Percentiles rank a stretch among this genome's conserved stretches.
Conservation (phyloP, 2,797 vertebrate species). For the Botia almorhae region DNA sequence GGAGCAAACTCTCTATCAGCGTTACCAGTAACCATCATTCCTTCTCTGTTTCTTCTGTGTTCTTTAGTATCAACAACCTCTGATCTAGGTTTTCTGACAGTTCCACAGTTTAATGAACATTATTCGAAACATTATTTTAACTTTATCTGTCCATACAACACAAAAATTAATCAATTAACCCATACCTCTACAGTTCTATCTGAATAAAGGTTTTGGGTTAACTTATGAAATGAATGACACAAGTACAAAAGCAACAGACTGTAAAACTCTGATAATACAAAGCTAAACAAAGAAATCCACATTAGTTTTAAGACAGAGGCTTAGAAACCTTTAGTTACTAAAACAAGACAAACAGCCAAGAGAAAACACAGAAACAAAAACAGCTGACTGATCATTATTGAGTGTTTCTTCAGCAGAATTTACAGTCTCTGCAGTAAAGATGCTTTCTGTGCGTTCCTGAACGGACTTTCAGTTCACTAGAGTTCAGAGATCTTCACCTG, state of each 20-base stretch:
- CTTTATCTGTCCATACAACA: background rate
- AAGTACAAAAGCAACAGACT: background rate
- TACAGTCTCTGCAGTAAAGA: no score
- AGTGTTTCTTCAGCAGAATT: no score
- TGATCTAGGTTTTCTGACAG: no score
- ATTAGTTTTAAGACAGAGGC: slow-evolving; percentile 16
- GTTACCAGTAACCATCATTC: slow-evolving; percentile 31
- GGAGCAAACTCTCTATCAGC: slow-evolving; percentile 26
- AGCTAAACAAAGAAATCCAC: background rate
- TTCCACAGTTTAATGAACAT: no score
- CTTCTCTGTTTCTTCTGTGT: background rate
- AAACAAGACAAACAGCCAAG: slow-evolving; percentile 7
- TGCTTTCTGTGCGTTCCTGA: no score
- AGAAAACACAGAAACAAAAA: slow-evolving; percentile 4
- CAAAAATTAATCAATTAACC: no score
- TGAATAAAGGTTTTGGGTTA: slow-evolving; percentile 16
- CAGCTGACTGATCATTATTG: background rate
- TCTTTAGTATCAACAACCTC: slow-evolving; percentile 18
- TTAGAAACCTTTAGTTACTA: background rate
- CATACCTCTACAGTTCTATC: no score
- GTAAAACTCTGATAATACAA: background rate
- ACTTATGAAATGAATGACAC: slow-evolving; percentile 7
- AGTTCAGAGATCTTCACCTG: slow-evolving; percentile 85
- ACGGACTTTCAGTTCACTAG: no score
- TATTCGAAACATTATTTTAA: background rate